phyloP scores from a whole-genome alignment of 2,888 invertebrate genomes.

The Cheilosia vernalis region DNA sequence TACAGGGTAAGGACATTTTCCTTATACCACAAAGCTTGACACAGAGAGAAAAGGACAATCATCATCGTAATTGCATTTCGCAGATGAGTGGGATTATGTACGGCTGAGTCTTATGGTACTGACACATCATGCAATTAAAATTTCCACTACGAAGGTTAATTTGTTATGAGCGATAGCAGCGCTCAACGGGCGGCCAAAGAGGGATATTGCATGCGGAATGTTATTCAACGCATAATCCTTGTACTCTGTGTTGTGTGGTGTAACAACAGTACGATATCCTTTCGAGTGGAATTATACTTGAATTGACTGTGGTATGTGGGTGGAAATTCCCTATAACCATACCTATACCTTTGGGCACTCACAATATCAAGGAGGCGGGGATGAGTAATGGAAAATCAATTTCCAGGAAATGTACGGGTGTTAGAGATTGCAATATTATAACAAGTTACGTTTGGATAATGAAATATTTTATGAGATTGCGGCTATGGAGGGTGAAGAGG shows the following conservation, averaged over 20 bases:
- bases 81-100: conserved; percentile 65
- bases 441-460: conserved; percentile 21
- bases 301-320: conserved; percentile 24
- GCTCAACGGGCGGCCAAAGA: conserved; percentile 2
- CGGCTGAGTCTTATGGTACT: conserved; percentile 54
- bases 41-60: conserved; percentile 59
- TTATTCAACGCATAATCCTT: conserved; percentile 59
- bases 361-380: background rate
- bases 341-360: background rate
- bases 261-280: conserved; percentile 63
- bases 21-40: background rate
- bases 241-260: conserved; percentile 35
- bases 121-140: conserved; percentile 63
- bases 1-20: conserved; percentile 33
- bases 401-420: conserved; percentile 25
- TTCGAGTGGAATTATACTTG: conserved; percentile 42
- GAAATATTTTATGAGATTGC: conserved; percentile 36
- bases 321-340: conserved; percentile 1
- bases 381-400: conserved; percentile 48
- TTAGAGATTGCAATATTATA: conserved; percentile 13
- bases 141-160: conserved; percentile 48
- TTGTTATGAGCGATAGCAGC: conserved; percentile 51
- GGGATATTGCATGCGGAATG: conserved; percentile 16
- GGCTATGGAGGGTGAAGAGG: background rate
- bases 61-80: conserved; percentile 71